Evolutionary conservation across 1,140 invertebrate species (phyloP), one percentile per base, ranked within the genome.

Genomic region (Holcopasites calliopsidis): DNA sequence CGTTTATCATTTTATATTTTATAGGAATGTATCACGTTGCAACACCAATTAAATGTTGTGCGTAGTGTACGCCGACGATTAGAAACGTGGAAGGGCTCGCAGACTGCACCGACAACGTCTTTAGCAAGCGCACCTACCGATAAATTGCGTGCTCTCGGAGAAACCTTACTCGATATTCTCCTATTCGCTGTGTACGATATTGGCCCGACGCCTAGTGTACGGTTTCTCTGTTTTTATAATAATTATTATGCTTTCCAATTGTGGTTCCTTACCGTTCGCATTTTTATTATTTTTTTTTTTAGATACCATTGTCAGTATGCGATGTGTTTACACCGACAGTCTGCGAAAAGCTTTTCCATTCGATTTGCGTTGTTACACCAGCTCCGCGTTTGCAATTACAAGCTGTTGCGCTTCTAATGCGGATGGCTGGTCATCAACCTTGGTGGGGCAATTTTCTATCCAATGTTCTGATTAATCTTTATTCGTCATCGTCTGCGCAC

Each of bases 381-480:
- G 93, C 85, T 89, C 92, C 93, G 40, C 92, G 95, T 71, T 92
- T 95, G 33, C 96, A 97, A 87, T 92, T 96, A 7, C 92, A 94
- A 28, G 93, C 94, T 23, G 96, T 95, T 8, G 95, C 96, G 33
- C 92, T 98, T 71, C 90, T 98, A 82, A 95, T 96, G 31, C 94
- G 96, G 40, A 94, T 96, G 83, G 97, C 96, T 89, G 95, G 95
- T 58, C 93, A 94, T 69, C 94, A 96, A 87, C 92, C 93, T 1
- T 98, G 96, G 96, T 98, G 97, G 97, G 97, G 97, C 16, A 93
- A 95, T 71, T 97, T 97, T 85, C 92, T 98, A 5, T 95, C 96
- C 1, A 95, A 95, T 85, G 96, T 95, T 13, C 93, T 98, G 28
- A 93, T 94, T 18, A 93, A 94, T 79, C 93, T 97, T 58, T 98